Evolutionary conservation across 1,140 invertebrate genomes (phyloP).

Genomic region (Chironomus striatipennis): DNA sequence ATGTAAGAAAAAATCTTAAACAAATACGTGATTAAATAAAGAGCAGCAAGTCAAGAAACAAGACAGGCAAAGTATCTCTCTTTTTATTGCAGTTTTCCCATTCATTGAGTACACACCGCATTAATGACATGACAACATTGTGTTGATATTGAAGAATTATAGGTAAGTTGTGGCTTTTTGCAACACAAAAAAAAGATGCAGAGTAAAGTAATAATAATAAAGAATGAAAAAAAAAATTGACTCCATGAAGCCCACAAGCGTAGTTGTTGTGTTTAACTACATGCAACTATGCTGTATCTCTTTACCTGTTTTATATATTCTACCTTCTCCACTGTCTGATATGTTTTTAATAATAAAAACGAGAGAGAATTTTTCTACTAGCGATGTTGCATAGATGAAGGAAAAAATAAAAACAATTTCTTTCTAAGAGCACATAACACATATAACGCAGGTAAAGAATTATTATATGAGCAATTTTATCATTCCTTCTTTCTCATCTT

Average conservation of each 20-base stretch:
- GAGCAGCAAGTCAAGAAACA: background rate
- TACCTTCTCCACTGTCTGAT: background rate
- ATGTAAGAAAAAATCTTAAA: background rate
- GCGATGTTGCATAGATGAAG: slow-evolving; percentile 1
- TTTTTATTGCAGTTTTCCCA: slow-evolving; percentile 17
- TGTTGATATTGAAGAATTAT: slow-evolving; percentile 14
- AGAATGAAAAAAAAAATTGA: background rate
- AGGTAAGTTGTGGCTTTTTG: background rate
- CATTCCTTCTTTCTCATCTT: slow-evolving; percentile 8
- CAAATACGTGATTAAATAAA: slow-evolving; percentile 24
- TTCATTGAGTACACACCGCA: slow-evolving; percentile 12
- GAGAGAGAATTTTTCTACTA: background rate
- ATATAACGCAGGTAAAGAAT: slow-evolving; percentile 19
- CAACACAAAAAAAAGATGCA: background rate
- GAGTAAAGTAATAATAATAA: background rate
- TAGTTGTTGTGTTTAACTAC: slow-evolving; percentile 7
- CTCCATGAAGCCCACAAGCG: slow-evolving; percentile 10
- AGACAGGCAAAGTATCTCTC: background rate
- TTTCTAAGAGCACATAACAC: background rate
- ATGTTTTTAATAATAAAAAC: background rate
- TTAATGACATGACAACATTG: slow-evolving; percentile 13
- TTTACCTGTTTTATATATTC: background rate
- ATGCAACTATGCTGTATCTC: slow-evolving; percentile 9
- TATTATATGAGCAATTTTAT: slow-evolving; percentile 22
- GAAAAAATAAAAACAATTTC: background rate